phyloP scores from a whole-genome alignment of 2,797 vertebrate species.

The Myotis findleyi region DNA sequence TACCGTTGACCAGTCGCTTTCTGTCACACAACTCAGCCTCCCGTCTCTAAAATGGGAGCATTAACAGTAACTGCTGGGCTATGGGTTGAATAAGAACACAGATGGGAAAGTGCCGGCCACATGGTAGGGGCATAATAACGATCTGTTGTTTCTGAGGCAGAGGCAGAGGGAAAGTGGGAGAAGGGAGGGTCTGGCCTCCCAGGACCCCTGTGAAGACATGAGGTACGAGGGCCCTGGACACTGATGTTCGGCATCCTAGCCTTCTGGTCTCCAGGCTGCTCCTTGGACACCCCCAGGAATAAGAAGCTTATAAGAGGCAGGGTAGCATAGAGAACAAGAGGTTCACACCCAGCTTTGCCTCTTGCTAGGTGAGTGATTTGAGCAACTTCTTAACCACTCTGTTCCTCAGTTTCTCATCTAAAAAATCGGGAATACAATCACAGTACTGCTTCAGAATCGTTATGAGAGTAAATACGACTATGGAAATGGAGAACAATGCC shows the following conservation, averaged over 20 bases:
- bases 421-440: neutral
- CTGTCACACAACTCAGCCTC: neutral
- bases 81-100: neutral
- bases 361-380: neutral
- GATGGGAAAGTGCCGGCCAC: neutral
- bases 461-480: neutral
- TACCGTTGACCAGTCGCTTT: neutral
- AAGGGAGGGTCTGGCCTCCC: neutral
- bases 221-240: neutral
- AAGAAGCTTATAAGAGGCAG: neutral
- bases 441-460: neutral
- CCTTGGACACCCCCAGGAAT: neutral
- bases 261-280: neutral
- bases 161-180: neutral
- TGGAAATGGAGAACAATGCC: neutral
- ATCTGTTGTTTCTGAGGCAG: neutral
- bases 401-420: neutral
- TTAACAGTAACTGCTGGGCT: neutral
- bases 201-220: neutral
- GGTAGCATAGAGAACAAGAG: neutral
- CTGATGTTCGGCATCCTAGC: neutral
- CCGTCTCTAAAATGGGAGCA: neutral
- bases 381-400: neutral
- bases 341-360: neutral
- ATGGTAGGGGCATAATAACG: neutral